Evolutionary conservation across 2,888 invertebrate genomes (phyloP).

Genomic region (Strigamia maritima): DNA sequence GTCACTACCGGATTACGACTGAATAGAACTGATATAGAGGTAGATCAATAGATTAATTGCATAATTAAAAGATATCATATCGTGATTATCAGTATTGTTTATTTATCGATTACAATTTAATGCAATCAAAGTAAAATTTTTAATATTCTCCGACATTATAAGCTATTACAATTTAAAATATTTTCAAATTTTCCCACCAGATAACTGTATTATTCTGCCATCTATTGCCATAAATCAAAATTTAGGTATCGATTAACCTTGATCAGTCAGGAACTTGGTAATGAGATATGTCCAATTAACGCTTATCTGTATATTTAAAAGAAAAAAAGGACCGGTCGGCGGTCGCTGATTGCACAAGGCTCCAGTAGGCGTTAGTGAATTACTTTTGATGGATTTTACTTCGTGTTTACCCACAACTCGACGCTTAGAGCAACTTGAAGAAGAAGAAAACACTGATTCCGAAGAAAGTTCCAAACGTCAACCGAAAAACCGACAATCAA

Average conservation of each 20-base stretch:
- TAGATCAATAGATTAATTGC: neutral
- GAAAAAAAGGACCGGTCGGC: neutral
- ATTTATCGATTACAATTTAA: neutral
- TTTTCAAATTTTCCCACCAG: constrained; percentile 8
- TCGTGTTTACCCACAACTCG: neutral
- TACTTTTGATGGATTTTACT: neutral
- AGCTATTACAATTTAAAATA: neutral
- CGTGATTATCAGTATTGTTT: neutral
- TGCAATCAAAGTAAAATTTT: neutral
- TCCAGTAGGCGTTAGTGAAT: neutral
- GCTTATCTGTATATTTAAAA: neutral
- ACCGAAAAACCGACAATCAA: neutral
- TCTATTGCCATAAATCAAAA: neutral
- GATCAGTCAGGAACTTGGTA: neutral
- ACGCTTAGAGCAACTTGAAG: neutral
- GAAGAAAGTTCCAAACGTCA: neutral
- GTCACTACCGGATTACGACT: neutral
- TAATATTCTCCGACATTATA: too few relatives aligned
- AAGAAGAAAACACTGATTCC: neutral
- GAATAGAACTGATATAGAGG: neutral
- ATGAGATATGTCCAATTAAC: neutral
- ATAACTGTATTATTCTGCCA: neutral
- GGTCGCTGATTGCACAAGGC: neutral
- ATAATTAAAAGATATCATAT: neutral
- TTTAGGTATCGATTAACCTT: neutral